A percentile compares a stretch with the other conserved stretches of the same genome.
These are phyloP conservation scores for Rhinolophus ferrumequinum DNA, from an alignment of 2,113 vertebrate species.

Conservation along the genomic window DNA sequence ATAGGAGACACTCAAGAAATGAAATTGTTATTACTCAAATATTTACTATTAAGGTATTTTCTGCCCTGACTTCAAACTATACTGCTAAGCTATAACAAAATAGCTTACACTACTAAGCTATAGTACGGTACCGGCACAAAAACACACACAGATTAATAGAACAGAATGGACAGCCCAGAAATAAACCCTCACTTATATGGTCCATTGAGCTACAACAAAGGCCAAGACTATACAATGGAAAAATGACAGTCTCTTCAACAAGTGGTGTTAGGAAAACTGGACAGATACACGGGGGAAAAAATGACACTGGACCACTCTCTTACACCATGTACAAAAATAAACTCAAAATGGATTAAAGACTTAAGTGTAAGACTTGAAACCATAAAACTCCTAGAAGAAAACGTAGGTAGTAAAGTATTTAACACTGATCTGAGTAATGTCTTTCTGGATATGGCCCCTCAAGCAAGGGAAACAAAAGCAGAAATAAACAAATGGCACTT, in stretches of 20 bases:
- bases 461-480: not conserved
- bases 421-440: not conserved
- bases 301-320: not conserved
- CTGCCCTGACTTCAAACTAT: not conserved
- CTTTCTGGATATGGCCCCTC: not conserved
- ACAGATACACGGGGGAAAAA: not conserved
- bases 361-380: not conserved
- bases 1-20: not conserved
- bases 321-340: not conserved
- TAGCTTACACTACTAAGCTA: not conserved
- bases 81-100: not conserved
- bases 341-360: not conserved
- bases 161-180: not conserved
- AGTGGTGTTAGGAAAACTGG: not conserved
- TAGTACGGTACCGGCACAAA: not conserved
- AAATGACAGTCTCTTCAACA: not conserved
- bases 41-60: conserved; percentile 13
- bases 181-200: not conserved
- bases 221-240: not conserved
- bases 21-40: not conserved
- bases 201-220: not conserved
- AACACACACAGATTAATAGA: not conserved
- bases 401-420: not conserved
- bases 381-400: not conserved
- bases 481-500: not conserved